Base-by-base conservation (phyloP, 2,888 invertebrate genomes). In the Incurvaria masculella region DNA sequence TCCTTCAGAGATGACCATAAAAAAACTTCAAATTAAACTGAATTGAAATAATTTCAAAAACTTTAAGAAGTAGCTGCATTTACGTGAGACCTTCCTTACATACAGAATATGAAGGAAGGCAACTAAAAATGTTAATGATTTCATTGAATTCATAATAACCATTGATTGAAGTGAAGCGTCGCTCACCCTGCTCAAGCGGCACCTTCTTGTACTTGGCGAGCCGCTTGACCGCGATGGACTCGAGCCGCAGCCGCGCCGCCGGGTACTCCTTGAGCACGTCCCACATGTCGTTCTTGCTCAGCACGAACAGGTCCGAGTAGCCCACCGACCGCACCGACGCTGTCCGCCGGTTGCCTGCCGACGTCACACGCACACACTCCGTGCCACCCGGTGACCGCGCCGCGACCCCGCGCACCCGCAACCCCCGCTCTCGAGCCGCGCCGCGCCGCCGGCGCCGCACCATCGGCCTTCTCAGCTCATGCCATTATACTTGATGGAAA, bases 281-380 rank as follows among this genome's bases (percentile, higher is more conserved):
- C 97, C 97, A 97, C 91, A 98, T 94, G 81, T 97, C 97, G 81
- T 95, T 95, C 84, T 98, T 98, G 76, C 94, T 95, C 60, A 98
- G 87, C 68, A 97, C 97, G 81, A 98, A 98, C 63, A 98, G 85
- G 80, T 98, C 97, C 72, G 97, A 97, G 81, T 98, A 98, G 61
- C 98, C 98, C 55, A 98, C 97, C 51, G 97, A 97, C 60, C 95
- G 86, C 61, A 98, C 97, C 63, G 96, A 96, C 59, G 98, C 98
- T 69, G 98, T 98, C 74, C 97, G 86, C 68, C 97, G 86, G 82
- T 98, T 98, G 67, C 97, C 97, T 94, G 83, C 71, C 72, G 71
- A 78, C 76, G 76, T 78, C 75, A 74, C 76, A 76, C 73, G 74
- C 78, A 76, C 76, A 76, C 74, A 78, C 78, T 76, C 76, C 72